Percentiles rank a stretch among this genome's conserved stretches.
These are phyloP conservation scores for Psittacula derbiana DNA, from an alignment of 2,797 vertebrate genomes.

Conservation along the genomic window DNA sequence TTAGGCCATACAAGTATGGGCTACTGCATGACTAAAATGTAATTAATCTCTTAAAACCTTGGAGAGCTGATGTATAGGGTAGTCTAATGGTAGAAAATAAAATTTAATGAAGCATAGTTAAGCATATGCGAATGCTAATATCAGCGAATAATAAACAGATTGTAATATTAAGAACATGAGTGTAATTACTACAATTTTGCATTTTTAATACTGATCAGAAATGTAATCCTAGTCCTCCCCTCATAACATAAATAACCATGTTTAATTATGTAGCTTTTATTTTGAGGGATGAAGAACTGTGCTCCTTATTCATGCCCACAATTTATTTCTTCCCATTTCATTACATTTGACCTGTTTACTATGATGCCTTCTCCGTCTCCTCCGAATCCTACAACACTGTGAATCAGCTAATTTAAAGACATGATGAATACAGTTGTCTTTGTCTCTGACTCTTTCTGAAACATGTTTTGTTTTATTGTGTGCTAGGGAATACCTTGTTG, in stretches of 20 bases:
- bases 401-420: not conserved
- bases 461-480: not conserved
- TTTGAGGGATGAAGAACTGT: not conserved
- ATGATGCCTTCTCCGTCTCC: not conserved
- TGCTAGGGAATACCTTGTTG: not conserved
- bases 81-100: slow-evolving; percentile 40
- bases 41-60: slow-evolving; percentile 25
- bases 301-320: not conserved
- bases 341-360: not conserved
- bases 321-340: not conserved
- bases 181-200: slow-evolving; percentile 26
- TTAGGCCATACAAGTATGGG: slow-evolving; percentile 8
- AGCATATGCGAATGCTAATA: slow-evolving; percentile 23
- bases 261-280: not conserved
- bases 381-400: not conserved
- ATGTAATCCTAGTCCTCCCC: not conserved
- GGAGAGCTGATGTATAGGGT: not conserved
- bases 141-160: slow-evolving; percentile 46
- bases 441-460: not conserved
- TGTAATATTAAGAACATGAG: slow-evolving; percentile 35
- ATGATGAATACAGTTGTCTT: not conserved
- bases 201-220: slow-evolving; percentile 43
- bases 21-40: slow-evolving; percentile 33
- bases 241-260: not conserved
- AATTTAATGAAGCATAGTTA: slow-evolving; percentile 47